Conservation (phyloP, 2,888 invertebrate genomes). For the Erebia aethiops region DNA sequence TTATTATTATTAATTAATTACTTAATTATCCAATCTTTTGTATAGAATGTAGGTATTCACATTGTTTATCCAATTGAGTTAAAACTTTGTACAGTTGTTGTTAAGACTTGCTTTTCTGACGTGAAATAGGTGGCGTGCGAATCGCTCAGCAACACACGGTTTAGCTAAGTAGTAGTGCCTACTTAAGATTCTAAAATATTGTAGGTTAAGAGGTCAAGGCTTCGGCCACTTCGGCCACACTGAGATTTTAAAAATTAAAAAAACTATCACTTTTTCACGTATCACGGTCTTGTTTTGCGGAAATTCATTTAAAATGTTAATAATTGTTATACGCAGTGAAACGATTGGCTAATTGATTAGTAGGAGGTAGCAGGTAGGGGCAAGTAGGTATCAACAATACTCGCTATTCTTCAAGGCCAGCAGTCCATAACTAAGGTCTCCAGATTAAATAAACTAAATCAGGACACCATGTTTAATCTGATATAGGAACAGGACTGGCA, state of each 20-base stretch:
- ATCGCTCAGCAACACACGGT: too few species aligned
- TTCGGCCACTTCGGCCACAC: background rate
- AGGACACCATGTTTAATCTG: background rate
- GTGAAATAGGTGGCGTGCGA: too few species aligned
- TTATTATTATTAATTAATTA: too few species aligned
- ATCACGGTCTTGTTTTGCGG: slow-evolving; percentile 1
- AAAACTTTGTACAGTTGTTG: too few species aligned
- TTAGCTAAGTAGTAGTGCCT: too few species aligned
- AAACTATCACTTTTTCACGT: background rate
- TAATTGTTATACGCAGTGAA: slow-evolving; percentile 22
- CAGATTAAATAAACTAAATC: background rate
- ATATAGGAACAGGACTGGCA: too few species aligned
- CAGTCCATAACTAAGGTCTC: background rate
- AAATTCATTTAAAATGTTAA: background rate
- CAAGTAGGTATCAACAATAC: background rate
- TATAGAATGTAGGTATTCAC: too few species aligned
- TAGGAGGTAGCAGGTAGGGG: background rate
- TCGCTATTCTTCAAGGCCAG: slow-evolving; percentile 14
- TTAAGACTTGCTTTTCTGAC: too few species aligned
- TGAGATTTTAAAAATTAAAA: background rate
- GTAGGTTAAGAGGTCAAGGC: too few species aligned
- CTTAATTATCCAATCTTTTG: too few species aligned
- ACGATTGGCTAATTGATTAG: background rate
- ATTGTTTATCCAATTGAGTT: too few species aligned
- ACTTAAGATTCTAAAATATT: too few species aligned